Evolutionary conservation across 2,797 vertebrate species (phyloP), one percentile per base, ranked within the genome.

Genomic region (Gambusia yucatana): DNA sequence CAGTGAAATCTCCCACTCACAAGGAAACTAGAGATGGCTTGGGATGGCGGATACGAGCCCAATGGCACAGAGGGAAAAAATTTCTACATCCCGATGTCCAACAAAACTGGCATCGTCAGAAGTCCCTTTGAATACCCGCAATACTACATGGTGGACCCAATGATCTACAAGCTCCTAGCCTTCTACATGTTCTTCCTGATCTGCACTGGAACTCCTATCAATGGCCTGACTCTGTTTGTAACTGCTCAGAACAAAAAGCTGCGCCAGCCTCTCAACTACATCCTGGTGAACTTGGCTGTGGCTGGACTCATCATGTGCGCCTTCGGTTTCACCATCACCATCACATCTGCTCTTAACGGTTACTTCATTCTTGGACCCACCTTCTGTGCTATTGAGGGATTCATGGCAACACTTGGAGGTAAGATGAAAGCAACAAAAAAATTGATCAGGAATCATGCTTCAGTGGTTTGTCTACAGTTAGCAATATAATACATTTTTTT

Each of bases 21-120:
- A 43, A 50, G 76, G 72, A 59, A 44, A 50, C 63, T 44, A 50
- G 85, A 2, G 81, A 87, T 93, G 82, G 94, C 0, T 1, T 90
- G 90, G 89, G 86, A 90, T 0, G 82, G 81, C 44, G 88, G 87
- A 82, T 44, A 81, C 0, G 87, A 96, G 94, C 71, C 90, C 28
- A 96, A 96, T 25, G 96, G 96, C 89, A 97, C 96, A 0, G 96
- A 97, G 81, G 96, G 96, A 43, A 83, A 91, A 76, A 97, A 97
- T 88, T 97, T 96, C 86, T 97, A 97, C 13, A 92, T 97, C 77
- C 96, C 96, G 59, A 90, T 96, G 91, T 95, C 94, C 94, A 97
- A 97, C 89, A 94, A 93, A 94, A 96, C 95, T 0, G 96, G 96
- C 84, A 55, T 97, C 82, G 96, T 96, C 82, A 91, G 95, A 72